Conservation (phyloP, 2,113 vertebrate species). For the Tiliqua scincoides region DNA sequence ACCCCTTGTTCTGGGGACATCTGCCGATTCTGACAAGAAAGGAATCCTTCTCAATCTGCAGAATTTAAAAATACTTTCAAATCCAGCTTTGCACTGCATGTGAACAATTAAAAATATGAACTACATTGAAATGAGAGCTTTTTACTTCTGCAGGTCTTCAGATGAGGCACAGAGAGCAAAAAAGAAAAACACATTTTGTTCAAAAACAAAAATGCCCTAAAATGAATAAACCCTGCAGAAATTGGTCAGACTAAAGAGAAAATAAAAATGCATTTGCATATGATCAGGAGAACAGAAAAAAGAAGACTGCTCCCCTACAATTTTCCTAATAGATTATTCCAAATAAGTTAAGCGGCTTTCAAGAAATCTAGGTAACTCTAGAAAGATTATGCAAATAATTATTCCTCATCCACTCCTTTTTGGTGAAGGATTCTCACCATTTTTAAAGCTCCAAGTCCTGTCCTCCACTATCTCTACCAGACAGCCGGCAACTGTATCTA, state of each 20-base stretch:
- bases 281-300: constrained; percentile 35
- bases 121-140: background rate
- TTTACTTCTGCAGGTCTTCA: background rate
- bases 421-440: constrained; percentile 60
- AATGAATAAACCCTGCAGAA: constrained; percentile 38
- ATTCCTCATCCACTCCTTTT: constrained; percentile 68
- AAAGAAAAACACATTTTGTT: constrained; percentile 36
- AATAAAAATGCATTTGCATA: constrained; percentile 51
- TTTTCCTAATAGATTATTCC: constrained; percentile 76
- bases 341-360: constrained; percentile 76
- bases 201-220: constrained; percentile 31
- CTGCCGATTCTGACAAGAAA: background rate
- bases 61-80: background rate
- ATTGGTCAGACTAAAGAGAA: constrained; percentile 10
- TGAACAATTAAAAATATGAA: background rate
- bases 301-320: constrained; percentile 47
- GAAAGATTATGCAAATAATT: constrained; percentile 81
- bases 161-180: background rate
- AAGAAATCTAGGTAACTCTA: constrained; percentile 72
- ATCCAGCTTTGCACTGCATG: background rate
- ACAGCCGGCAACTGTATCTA: constrained; percentile 92
- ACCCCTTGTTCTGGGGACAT: background rate
- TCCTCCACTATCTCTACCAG: constrained; percentile 88
- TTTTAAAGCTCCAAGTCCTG: constrained; percentile 75
- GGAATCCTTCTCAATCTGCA: background rate